A percentile compares a stretch with the other conserved stretches of the same genome.
Conservation (phyloP, 2,113 vertebrate species). For the Cinclus cinclus region DNA sequence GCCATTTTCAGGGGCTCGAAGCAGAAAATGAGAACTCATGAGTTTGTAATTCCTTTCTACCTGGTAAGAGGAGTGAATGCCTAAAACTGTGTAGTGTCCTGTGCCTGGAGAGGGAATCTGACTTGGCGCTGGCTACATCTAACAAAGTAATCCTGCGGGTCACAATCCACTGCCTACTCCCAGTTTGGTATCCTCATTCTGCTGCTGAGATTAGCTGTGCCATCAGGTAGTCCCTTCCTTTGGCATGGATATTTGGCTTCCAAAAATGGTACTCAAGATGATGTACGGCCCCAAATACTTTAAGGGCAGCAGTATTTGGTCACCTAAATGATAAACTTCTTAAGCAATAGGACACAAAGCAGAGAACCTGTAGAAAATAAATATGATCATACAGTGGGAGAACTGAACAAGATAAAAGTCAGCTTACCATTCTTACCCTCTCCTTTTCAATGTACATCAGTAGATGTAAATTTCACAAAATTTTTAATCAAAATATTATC, state of each 20-base stretch:
- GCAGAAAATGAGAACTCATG: fast-evolving
- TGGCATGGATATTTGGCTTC: neutral
- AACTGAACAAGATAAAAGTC: neutral
- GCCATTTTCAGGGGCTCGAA: neutral
- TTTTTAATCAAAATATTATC: neutral
- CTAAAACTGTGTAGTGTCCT: fast-evolving
- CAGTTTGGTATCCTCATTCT: neutral
- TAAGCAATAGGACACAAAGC: neutral
- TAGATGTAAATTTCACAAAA: neutral
- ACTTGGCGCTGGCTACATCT: neutral
- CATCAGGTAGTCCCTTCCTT: neutral
- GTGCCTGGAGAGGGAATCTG: neutral
- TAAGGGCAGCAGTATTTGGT: neutral
- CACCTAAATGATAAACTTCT: neutral
- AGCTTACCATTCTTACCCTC: neutral
- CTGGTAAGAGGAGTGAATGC: neutral
- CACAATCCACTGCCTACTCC: neutral
- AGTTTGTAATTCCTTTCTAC: neutral
- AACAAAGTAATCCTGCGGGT: neutral
- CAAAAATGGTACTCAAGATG: neutral
- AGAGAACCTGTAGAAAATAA: neutral
- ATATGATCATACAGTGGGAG: neutral
- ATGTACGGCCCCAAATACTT: neutral
- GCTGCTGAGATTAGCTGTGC: neutral
- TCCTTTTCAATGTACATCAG: neutral